A percentile compares a stretch with the other conserved stretches of the same genome.
phyloP scores from a whole-genome alignment of 2,797 vertebrate species.

The Pteronotus mesoamericanus region DNA sequence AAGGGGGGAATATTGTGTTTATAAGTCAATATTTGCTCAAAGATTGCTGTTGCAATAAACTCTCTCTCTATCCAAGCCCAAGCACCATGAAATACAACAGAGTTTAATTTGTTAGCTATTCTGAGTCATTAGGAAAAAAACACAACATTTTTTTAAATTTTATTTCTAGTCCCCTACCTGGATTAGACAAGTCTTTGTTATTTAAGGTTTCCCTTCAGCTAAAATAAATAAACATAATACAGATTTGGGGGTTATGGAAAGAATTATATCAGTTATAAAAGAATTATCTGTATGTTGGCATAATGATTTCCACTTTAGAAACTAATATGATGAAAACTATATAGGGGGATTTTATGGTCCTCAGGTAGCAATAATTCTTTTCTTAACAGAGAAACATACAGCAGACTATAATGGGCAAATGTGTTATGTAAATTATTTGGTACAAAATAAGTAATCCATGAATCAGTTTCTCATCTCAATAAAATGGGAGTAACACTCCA shows the following conservation, averaged over 20 bases:
- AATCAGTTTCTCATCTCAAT: background rate
- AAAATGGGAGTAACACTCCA: background rate
- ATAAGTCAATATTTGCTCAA: background rate
- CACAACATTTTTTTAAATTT: background rate
- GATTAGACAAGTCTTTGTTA: background rate
- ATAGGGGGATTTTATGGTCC: background rate
- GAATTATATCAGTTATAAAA: background rate
- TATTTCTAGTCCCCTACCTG: background rate
- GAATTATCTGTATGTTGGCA: background rate
- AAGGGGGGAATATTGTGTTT: background rate
- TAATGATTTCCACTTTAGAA: slow-evolving; percentile 17
- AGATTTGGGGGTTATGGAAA: background rate
- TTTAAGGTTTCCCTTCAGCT: background rate
- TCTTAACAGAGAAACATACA: slow-evolving; percentile 33
- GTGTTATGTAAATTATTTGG: background rate
- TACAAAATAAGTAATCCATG: background rate
- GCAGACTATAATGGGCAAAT: background rate
- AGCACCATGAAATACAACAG: background rate
- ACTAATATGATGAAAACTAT: background rate
- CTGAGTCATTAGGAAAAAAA: background rate
- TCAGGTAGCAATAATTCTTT: background rate
- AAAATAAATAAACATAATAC: slow-evolving; percentile 15
- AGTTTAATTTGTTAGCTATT: background rate
- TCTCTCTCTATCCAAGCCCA: background rate
- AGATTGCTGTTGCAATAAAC: background rate